These are phyloP conservation scores for Diprion similis DNA, from an alignment of 1,140 invertebrate species.

Conservation along the genomic window DNA sequence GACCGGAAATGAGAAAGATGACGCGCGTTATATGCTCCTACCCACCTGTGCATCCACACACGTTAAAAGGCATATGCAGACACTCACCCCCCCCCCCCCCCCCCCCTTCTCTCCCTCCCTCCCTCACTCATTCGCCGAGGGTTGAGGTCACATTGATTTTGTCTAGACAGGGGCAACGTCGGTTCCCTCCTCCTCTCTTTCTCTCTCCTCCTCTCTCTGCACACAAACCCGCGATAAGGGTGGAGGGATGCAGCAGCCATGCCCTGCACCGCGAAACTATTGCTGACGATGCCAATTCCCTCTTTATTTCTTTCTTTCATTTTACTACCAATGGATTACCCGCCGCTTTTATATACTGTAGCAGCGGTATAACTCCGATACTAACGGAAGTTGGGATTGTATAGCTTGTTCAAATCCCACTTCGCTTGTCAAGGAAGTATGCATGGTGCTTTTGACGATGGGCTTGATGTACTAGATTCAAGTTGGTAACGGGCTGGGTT, in stretches of 20 bases:
- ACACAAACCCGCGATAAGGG: background rate
- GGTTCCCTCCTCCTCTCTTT: background rate
- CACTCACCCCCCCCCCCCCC: background rate
- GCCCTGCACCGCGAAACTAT: background rate
- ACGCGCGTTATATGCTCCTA: background rate
- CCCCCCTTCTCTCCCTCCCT: too few species aligned
- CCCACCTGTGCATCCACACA: too few species aligned
- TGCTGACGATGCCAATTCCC: background rate
- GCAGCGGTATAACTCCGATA: too few species aligned
- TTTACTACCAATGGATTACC: background rate
- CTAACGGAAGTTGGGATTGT: too few species aligned
- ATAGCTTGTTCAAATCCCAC: too few species aligned
- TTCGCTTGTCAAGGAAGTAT: too few species aligned
- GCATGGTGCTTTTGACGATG: too few species aligned
- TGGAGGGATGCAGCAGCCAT: background rate
- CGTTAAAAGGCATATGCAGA: background rate
- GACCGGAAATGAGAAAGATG: background rate
- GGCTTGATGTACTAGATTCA: too few species aligned
- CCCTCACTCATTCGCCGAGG: slow-evolving; percentile 27
- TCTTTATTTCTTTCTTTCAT: background rate
- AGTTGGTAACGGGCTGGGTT: too few species aligned
- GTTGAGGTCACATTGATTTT: slow-evolving; percentile 58
- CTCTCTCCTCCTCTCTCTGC: background rate
- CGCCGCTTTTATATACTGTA: too few species aligned
- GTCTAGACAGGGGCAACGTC: slow-evolving; percentile 50